Base-by-base conservation (phyloP, 2,113 vertebrate species). In the Tupaia tana region DNA sequence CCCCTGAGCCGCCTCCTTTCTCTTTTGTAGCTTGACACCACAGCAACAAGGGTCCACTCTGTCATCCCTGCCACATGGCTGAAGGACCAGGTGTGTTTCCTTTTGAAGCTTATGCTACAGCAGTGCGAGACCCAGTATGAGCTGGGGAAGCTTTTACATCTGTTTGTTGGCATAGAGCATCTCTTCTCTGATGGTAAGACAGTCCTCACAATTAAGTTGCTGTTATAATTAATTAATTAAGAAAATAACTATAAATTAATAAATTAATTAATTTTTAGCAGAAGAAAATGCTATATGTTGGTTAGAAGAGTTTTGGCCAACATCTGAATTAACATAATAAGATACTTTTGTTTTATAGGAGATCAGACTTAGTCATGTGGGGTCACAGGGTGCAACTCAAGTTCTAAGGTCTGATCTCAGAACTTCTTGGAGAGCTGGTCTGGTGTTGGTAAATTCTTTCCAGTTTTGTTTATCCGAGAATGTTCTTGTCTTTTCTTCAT, bases 71-170 rank as follows among this genome's bases (percentile, higher is more conserved):
- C 97, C 54, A 95, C 97, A 0, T 99, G 99, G 99, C 52, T 99
- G 94, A 98, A 99, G 91, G 97, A 98, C 0, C 99, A 99, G 82
- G 99, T 99, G 0, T 96, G 98, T 0, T 98, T 99, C 66, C 98
- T 99, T 52, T 98, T 99, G 24, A 98, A 99, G 58, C 90, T 98
- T 20, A 98, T 99, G 98, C 95, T 99, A 95, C 99, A 99, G 97
- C 99, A 99, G 66, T 99, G 99, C 73, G 86, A 94, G 22, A 99
- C 99, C 0, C 98, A 99, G 7, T 99, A 99, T 11, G 99, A 99
- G 93, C 96, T 99, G 54, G 97, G 98, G 18, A 98, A 98, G 34
- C 98, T 99, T 16, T 97, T 99, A 9, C 98, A 98, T 97, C 98
- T 99, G 9, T 97, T 99, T 34, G 98, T 99, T 3, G 98, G 99